Evolutionary conservation across 1,140 invertebrate genomes (phyloP), one percentile per base, ranked within the genome.

Genomic region (Pseudobourletiella spinata): DNA sequence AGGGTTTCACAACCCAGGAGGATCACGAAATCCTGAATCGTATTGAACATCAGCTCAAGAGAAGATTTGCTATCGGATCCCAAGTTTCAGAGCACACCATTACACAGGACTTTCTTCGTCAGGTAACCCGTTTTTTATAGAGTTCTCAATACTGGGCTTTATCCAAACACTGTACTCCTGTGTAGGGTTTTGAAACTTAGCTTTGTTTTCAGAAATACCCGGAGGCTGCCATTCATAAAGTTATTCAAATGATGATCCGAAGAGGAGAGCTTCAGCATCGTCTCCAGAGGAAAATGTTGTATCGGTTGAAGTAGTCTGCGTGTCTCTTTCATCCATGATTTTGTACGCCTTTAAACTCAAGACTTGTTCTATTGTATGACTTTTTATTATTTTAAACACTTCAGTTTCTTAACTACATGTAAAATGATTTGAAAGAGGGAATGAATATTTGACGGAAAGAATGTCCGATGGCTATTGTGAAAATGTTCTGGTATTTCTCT

Each of bases 261-360:
- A 81, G 95, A 52, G 96, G 94, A 4, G 95, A 99, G 75, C 76
- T 99, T 39, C 93, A 98, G 70, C 89, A 98, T 77, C 81, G 94
- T 51, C 85, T 94, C 80, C 95, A 99, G 75, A 83, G 95, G 56
- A 98, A 96, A 82, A 92, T 98, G 87, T 79, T 99, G 1, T 98
- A 92, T 75, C 81, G 96, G 72, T 78, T 98, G 14, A 91, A 84
- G 67, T 85, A 75, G 77, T 55, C 28, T 46, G 8, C 32, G n/a
- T n/a, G n/a, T n/a, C n/a, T n/a, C n/a, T n/a, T n/a, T n/a, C n/a
- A n/a, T n/a, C n/a, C n/a, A n/a, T n/a, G n/a, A n/a, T n/a, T n/a
- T n/a, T n/a, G n/a, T n/a, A n/a, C n/a, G n/a, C n/a, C n/a, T n/a
- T n/a, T n/a, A n/a, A n/a, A n/a, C n/a, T n/a, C n/a, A n/a, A n/a